Conservation (phyloP, 2,797 vertebrate genomes). For the Rhincodon typus region DNA sequence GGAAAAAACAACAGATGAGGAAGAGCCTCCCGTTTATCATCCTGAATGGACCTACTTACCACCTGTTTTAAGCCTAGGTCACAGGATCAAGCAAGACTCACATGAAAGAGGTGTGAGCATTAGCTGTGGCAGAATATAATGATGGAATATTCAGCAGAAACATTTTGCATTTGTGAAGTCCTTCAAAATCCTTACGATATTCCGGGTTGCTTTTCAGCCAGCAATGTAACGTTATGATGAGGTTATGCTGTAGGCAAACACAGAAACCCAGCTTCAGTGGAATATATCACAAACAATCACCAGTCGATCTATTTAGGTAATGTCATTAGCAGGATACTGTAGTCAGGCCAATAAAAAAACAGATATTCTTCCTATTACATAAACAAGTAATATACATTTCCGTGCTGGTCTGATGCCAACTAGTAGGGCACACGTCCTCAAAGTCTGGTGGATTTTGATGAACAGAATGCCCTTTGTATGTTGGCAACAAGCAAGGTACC, state of each 20-base stretch:
- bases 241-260: neutral
- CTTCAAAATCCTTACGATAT: neutral
- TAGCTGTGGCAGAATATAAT: neutral
- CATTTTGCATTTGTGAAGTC: neutral
- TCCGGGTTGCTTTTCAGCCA: neutral
- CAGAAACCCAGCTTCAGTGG: neutral
- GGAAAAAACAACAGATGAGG: neutral
- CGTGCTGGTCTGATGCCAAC: too few relatives aligned
- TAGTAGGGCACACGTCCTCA: too few relatives aligned
- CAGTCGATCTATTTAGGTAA: neutral
- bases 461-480: too few relatives aligned
- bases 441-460: too few relatives aligned
- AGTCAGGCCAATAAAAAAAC: too few relatives aligned
- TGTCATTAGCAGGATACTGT: too few relatives aligned
- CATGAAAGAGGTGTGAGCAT: too few relatives aligned
- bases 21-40: neutral
- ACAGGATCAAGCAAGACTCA: neutral
- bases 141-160: neutral
- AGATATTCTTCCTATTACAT: too few relatives aligned
- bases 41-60: neutral
- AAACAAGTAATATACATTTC: too few relatives aligned
- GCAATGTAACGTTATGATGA: neutral
- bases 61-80: neutral
- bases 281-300: neutral
- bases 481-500: too few relatives aligned